Evolutionary conservation across 2,888 invertebrate genomes (phyloP).

Genomic region (Pristionchus japonicus): DNA sequence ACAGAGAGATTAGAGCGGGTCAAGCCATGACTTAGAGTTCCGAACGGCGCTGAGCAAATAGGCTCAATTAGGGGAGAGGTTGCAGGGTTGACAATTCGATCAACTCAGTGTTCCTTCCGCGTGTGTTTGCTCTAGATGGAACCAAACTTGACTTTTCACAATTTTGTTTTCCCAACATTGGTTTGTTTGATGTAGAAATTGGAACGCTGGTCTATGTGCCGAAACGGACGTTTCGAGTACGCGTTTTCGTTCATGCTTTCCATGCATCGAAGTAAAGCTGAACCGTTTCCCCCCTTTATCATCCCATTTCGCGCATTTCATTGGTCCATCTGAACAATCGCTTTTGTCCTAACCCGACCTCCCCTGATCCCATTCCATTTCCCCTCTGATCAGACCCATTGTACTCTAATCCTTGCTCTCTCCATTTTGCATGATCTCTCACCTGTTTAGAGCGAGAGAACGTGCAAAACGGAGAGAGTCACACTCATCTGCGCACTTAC

Average conservation of each 20-base stretch:
- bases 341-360: background rate
- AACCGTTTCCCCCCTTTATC: background rate
- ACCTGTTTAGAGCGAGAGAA: background rate
- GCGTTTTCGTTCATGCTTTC: too few relatives aligned
- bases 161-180: too few relatives aligned
- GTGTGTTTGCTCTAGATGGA: background rate
- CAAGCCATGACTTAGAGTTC: too few relatives aligned
- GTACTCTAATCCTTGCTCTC: background rate
- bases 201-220: too few relatives aligned
- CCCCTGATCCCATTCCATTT: background rate
- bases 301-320: too few relatives aligned
- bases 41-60: background rate
- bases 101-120: background rate
- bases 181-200: too few relatives aligned
- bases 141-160: too few relatives aligned
- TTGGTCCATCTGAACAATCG: background rate
- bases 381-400: background rate
- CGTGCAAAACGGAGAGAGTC: background rate
- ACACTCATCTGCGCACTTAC: background rate
- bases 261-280: too few relatives aligned
- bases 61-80: background rate
- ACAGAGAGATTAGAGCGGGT: too few relatives aligned
- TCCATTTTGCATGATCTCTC: background rate
- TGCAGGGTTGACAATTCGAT: background rate
- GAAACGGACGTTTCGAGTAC: too few relatives aligned